These are phyloP conservation scores for Vidua macroura DNA, from an alignment of 2,113 vertebrate species.

Conservation along the genomic window DNA sequence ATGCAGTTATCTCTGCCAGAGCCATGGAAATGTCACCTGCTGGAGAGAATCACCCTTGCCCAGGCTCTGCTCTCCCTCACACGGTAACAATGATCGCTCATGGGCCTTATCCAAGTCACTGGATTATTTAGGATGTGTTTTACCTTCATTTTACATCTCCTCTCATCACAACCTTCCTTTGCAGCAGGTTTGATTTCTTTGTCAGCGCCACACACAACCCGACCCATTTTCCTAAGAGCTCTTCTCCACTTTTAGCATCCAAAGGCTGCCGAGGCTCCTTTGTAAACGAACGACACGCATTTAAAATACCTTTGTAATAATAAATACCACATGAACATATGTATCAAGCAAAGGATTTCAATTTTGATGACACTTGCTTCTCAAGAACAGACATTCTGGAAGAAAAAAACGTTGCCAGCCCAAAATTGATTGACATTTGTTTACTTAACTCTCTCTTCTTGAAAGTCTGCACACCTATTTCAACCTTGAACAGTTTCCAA, in stretches of 20 bases:
- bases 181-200: neutral
- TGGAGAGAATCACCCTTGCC: neutral
- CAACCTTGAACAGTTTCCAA: slow-evolving; percentile 88
- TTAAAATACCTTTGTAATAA: slow-evolving; percentile 75
- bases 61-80: slow-evolving; percentile 20
- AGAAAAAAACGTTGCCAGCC: slow-evolving; percentile 69
- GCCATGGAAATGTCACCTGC: neutral
- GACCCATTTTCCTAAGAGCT: neutral
- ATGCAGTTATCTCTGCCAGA: neutral
- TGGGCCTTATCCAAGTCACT: slow-evolving; percentile 2
- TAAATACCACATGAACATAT: slow-evolving; percentile 73
- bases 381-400: slow-evolving; percentile 76
- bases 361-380: slow-evolving; percentile 76
- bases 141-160: slow-evolving; percentile 11
- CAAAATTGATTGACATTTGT: slow-evolving; percentile 84
- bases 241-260: neutral
- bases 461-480: slow-evolving; percentile 86
- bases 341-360: slow-evolving; percentile 71
- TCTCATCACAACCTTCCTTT: neutral
- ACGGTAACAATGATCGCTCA: neutral
- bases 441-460: slow-evolving; percentile 83
- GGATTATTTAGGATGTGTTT: slow-evolving; percentile 26
- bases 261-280: slow-evolving; percentile 38
- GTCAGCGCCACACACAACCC: neutral
- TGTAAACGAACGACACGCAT: slow-evolving; percentile 53